Evolutionary conservation across 2,113 vertebrate genomes (phyloP).

Genomic region (Gavia stellata): DNA sequence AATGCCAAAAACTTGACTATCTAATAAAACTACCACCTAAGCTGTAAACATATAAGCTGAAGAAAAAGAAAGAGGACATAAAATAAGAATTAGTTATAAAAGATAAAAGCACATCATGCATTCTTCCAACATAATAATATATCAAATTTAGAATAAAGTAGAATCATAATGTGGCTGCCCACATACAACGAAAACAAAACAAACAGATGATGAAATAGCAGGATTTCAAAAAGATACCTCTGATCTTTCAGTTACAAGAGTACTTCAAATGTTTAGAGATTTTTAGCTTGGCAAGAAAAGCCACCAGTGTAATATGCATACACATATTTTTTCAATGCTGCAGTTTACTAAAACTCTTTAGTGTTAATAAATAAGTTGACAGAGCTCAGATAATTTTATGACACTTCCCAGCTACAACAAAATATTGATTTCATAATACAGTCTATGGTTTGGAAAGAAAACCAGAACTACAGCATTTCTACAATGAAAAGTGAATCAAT

Average conservation of each 20-base stretch:
- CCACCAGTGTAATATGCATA: conserved; percentile 50
- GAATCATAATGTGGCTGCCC: conserved; percentile 52
- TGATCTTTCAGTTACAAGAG: conserved; percentile 62
- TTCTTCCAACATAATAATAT: conserved; percentile 36
- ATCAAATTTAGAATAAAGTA: conserved; percentile 45
- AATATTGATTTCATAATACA: conserved; percentile 46
- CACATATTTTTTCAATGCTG: conserved; percentile 51
- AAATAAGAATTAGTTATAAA: conserved; percentile 60
- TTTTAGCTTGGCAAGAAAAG: conserved; percentile 60
- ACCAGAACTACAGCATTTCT: background rate
- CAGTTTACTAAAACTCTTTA: conserved; percentile 60
- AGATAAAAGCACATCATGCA: conserved; percentile 60
- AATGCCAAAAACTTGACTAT: conserved; percentile 14
- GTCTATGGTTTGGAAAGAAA: conserved; percentile 16
- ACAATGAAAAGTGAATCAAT: conserved; percentile 20
- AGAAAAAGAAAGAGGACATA: conserved; percentile 49
- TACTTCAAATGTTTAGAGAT: conserved; percentile 61
- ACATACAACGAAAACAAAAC: conserved; percentile 48
- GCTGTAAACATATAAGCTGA: conserved; percentile 30
- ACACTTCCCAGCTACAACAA: conserved; percentile 45
- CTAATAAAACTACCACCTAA: conserved; percentile 33
- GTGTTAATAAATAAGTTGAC: conserved; percentile 62
- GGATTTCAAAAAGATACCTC: conserved; percentile 64
- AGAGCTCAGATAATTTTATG: conserved; percentile 59
- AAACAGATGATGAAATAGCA: conserved; percentile 52